Base-by-base conservation (phyloP, 2,888 invertebrate species). In the Melangyna quadrimaculata region DNA sequence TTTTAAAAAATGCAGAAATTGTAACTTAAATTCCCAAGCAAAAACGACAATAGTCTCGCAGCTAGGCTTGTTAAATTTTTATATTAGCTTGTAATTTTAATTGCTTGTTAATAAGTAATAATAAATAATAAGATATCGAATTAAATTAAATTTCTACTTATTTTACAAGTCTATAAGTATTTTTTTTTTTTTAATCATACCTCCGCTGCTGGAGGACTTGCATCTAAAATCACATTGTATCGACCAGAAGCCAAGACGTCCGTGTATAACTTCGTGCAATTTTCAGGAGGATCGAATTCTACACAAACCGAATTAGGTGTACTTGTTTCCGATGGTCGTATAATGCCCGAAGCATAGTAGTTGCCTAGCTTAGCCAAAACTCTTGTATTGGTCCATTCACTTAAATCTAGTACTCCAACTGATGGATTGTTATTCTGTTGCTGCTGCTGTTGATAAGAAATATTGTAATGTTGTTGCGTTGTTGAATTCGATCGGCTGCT, bases 341-440 rank as follows among this genome's bases (percentile, higher is more conserved):
- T 98, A 78, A 97, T 96, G 71, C 98, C 98, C 9, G 98, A 97
- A 88, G 96, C 95, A 92, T 97, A 97, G 89, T 95, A 94, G 82
- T 95, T 95, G 87, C 96, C 95, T 90, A 95, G 95, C 91, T 96
- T 97, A 51, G 98, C 98, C 89, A 99, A 93, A 81, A 98, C 97
- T 89, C 98, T 94, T 91, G 98, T 98, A 90, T 97, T 97, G 88
- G 95, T 95, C 98, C 98, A 99, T 93, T 98, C 98, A 89, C 95
- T 96, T 88, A 98, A 94, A 93, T 98, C 97, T 88, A 98, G 94
- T 92, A 93, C 88, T 81, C 88, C 81, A 57, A 83, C 69, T 37
- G 45, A 63, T 51, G 71, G 35, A 65, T 45, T 57, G 65, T 70
- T 97, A 55, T 75, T 81, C 24, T 69, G 57, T 65, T 73, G 81